Evolutionary conservation across 64 coral and sea anemone genomes (phyloP).

Genomic region (Catalaphyllia jardinei): DNA sequence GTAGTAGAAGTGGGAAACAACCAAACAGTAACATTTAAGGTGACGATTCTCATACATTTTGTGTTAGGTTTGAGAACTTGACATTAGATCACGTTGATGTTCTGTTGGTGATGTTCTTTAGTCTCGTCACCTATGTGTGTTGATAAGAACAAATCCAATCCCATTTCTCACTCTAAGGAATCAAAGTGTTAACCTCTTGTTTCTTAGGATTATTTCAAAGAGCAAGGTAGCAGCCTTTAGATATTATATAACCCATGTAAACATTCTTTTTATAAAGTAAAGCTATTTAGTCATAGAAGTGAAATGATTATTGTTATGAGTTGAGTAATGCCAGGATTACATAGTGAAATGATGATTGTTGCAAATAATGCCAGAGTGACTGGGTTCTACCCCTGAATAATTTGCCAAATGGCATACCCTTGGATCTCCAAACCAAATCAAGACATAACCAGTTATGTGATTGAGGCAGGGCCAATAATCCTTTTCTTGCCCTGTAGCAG

Average conservation of each 20-base stretch:
- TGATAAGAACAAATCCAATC: too few species aligned
- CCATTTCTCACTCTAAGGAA: not conserved
- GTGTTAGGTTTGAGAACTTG: not conserved
- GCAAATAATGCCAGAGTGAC: too few species aligned
- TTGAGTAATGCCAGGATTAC: too few species aligned
- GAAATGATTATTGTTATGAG: not conserved
- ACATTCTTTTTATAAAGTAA: not conserved
- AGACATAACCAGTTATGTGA: too few species aligned
- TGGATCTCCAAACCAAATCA: too few species aligned
- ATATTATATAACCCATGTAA: not conserved
- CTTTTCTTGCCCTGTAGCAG: too few species aligned
- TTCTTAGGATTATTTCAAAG: not conserved
- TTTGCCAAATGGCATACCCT: too few species aligned
- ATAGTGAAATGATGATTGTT: not conserved
- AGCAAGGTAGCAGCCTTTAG: not conserved
- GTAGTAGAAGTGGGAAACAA: not conserved
- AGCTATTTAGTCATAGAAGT: not conserved
- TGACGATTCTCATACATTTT: not conserved
- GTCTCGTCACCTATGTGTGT: not conserved
- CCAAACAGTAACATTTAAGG: too few species aligned
- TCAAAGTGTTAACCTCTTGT: not conserved
- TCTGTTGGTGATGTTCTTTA: not conserved
- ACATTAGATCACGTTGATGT: not conserved
- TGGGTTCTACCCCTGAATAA: too few species aligned
- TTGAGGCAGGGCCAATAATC: too few species aligned